Evolutionary conservation across 1,140 invertebrate genomes (phyloP), one percentile per base, ranked within the genome.

Genomic region (Eupristina koningsbergeri): DNA sequence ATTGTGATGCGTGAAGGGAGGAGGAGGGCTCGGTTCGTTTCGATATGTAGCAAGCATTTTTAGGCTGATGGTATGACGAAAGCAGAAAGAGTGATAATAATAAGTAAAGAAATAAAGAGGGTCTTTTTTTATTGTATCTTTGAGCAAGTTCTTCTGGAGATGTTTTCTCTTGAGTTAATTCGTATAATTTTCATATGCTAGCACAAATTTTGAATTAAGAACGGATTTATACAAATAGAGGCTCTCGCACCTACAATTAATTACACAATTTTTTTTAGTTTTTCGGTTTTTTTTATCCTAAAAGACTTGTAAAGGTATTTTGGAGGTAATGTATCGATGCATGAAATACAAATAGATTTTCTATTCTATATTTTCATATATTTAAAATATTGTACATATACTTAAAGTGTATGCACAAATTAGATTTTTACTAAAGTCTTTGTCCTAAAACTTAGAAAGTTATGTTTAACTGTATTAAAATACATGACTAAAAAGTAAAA

Each of bases 11-110:
- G 36, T 0, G 31, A 6, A 13, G 73, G 50, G 15, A 7, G 47
- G 45, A 61, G 15, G 31, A 39, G 74, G 67, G 71, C 75, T 81
- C 50, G 81, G 81, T 74, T 84, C 61, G 81, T 87, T 87, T 87
- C 83, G 84, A 69, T 84, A 80, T 74, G 79, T 79, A 82, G 64
- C 71, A 53, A 61, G 17, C 61, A 34, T 36, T 13, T 15, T 74
- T n/a, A 26, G 67, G 17, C 58, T 58, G 71, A 61, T 39, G 58
- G 71, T 84, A 86, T 76, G 78, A 75, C 77, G 79, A 84, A 84
- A 82, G 39, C 80, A 82, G 71, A 76, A 75, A 80, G 41, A 78
- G 71, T 61, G 73, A 81, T 82, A 78, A 69, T 80, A 86, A 63
- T 61, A 76, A 36, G 64, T 58, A 6, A 26, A 69, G 22, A 34